Evolutionary conservation across 1,140 invertebrate genomes (phyloP), one percentile per base, ranked within the genome.

Genomic region (Carposina sasakii): DNA sequence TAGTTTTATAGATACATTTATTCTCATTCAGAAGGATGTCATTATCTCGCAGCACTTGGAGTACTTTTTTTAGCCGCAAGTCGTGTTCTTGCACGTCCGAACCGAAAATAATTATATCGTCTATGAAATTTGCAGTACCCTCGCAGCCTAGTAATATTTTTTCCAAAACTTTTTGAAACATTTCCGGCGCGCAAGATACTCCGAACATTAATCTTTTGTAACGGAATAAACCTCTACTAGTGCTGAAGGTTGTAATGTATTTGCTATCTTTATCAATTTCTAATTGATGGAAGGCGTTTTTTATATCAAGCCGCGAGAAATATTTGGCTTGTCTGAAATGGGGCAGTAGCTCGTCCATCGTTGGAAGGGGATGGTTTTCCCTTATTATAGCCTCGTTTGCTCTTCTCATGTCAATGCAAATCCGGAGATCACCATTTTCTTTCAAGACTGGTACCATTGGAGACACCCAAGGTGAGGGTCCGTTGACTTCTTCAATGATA

Each of bases 361-460:
- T 65, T 15, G 66, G 63, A 9, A 66, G 26, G 31, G 63, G 36
- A 28, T 63, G 60, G 17, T 70, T 53, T 52, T 66, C 54, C 26
- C 62, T 33, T 46, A 30, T 4, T 12, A 75, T 63, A 2, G 69
- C 71, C 52, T 67, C 40, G 49, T 76, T 77, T 3, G 62, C 68
- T 33, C 50, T 9, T 6, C 74, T 37, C 63, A 77, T 67, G 40
- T 75, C 62, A 1, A 73, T 26, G 39, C 66, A 70, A 17, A 76
- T 50, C 4, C 67, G 42, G 1, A 68, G 23, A 40, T 71, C 60
- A 9, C 54, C 57, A n/a, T 55, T 44, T 19, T 47, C 9, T 28
- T 66, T 68, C 4, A 54, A n/a, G 1, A 63, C 49, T 21, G 52
- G 51, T 1, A 63, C 57, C 13, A 68, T 57, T 9, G 67, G 63